Conservation (phyloP, 2,888 invertebrate genomes). For the Sialis lutaria region DNA sequence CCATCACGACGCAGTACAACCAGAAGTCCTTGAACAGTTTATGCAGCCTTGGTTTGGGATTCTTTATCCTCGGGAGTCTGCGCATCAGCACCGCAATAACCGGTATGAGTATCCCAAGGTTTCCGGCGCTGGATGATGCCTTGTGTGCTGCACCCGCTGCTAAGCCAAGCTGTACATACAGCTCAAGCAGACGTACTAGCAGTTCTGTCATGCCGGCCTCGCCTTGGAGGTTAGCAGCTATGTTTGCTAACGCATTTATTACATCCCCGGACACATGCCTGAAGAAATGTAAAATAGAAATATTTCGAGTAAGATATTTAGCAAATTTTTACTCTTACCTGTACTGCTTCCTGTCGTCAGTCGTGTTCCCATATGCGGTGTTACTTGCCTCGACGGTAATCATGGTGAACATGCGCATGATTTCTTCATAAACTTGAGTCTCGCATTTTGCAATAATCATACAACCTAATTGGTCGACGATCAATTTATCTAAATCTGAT, state of each 20-base stretch:
- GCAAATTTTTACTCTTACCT: constrained; percentile 18
- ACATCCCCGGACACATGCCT: constrained; percentile 88
- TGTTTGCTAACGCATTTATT: constrained; percentile 89
- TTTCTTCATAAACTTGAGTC: constrained; percentile 72
- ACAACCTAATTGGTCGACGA: constrained; percentile 93
- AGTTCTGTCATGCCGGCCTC: constrained; percentile 71
- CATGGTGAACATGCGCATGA: constrained; percentile 95
- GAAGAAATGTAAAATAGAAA: constrained; percentile 3
- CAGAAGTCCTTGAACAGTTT: constrained; percentile 99
- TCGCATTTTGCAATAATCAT: constrained; percentile 93
- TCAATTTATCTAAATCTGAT: constrained; percentile 78
- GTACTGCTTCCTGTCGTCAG: constrained; percentile 41
- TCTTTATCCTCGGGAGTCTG: constrained; percentile 74
- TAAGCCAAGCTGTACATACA: constrained; percentile 94
- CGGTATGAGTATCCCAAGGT: constrained; percentile 92
- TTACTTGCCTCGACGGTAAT: constrained; percentile 87
- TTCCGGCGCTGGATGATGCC: constrained; percentile 91
- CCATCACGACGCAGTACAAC: constrained; percentile 98
- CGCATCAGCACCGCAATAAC: constrained; percentile 84
- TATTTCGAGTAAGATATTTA: neutral
- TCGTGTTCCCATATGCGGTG: constrained; percentile 45
- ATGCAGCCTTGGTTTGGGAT: constrained; percentile 79
- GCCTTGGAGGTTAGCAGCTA: constrained; percentile 85
- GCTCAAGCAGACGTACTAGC: constrained; percentile 73
- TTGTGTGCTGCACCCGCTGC: constrained; percentile 87